A percentile compares a stretch with the other conserved stretches of the same genome.
These are phyloP conservation scores for Andrena haemorrhoa DNA, from an alignment of 2,888 invertebrate species.

Conservation along the genomic window DNA sequence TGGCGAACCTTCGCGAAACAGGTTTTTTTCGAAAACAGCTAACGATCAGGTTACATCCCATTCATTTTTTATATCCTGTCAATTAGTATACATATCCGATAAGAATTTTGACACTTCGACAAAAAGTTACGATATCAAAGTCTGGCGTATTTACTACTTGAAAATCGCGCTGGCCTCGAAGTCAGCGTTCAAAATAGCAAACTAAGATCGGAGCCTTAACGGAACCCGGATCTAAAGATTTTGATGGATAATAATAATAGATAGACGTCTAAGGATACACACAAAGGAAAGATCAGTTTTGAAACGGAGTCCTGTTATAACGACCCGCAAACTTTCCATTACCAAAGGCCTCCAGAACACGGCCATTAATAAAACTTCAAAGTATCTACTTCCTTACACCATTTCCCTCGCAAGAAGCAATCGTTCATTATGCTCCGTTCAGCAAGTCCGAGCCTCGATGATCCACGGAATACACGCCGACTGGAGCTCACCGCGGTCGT, in stretches of 20 bases:
- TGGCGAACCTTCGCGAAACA: slow-evolving; percentile 47
- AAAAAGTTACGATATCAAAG: not conserved
- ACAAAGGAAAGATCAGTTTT: not conserved
- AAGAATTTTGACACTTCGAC: not conserved
- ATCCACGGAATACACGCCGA: slow-evolving; percentile 7
- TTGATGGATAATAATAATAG: too few relatives aligned
- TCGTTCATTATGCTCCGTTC: slow-evolving; percentile 19
- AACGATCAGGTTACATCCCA: not conserved
- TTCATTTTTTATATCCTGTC: not conserved
- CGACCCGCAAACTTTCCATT: not conserved
- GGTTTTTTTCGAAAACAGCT: not conserved
- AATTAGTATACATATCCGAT: not conserved
- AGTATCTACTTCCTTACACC: slow-evolving; percentile 2
- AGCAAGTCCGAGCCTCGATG: not conserved
- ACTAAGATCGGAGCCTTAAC: too few relatives aligned
- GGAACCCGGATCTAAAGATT: too few relatives aligned
- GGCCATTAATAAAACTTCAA: slow-evolving; percentile 27
- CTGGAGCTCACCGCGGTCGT: not conserved
- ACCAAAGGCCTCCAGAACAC: not conserved
- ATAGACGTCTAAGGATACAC: not conserved
- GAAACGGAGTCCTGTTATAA: not conserved
- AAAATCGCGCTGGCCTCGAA: too few relatives aligned
- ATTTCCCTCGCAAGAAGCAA: slow-evolving; percentile 12
- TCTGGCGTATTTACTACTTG: too few relatives aligned
- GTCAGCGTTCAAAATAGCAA: too few relatives aligned